Evolutionary conservation across 2,888 invertebrate genomes (phyloP).

Genomic region (Andrena dorsata): DNA sequence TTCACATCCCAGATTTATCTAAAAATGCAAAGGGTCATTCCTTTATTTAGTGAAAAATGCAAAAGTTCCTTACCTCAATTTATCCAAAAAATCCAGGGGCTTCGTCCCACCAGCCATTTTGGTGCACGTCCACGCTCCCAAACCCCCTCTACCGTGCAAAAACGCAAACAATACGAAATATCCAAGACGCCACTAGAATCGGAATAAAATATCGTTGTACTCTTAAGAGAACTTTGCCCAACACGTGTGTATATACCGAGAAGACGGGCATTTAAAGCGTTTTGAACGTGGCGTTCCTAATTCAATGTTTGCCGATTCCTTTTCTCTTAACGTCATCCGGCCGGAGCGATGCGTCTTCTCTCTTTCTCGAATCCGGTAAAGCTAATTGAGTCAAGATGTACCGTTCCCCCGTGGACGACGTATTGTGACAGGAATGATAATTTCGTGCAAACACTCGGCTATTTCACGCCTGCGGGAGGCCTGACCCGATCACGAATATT

Average conservation of each 20-base stretch:
- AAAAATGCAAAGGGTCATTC: neutral
- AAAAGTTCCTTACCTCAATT: neutral
- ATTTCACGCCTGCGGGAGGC: conserved; percentile 75
- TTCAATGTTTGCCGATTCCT: conserved; percentile 56
- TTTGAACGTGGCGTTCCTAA: conserved; percentile 29
- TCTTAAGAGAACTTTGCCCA: neutral
- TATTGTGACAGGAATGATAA: conserved; percentile 73
- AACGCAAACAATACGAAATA: conserved; percentile 4
- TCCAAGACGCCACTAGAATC: neutral
- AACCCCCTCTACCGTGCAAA: neutral
- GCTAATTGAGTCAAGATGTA: conserved; percentile 59
- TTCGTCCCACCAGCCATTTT: no score
- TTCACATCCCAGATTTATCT: no score
- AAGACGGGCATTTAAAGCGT: conserved; percentile 40
- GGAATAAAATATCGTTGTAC: neutral
- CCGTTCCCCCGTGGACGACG: conserved; percentile 47
- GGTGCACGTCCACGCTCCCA: neutral
- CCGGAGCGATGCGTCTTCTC: conserved; percentile 34
- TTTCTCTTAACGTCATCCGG: conserved; percentile 37
- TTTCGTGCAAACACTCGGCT: conserved; percentile 70
- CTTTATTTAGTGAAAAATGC: no score
- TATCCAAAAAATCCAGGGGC: no score
- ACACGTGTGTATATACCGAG: conserved; percentile 19
- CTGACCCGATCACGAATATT: conserved; percentile 67
- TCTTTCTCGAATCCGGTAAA: conserved; percentile 29